Evolutionary conservation across 1,140 invertebrate species (phyloP), one percentile per base, ranked within the genome.

Genomic region (Zophobas atratus): DNA sequence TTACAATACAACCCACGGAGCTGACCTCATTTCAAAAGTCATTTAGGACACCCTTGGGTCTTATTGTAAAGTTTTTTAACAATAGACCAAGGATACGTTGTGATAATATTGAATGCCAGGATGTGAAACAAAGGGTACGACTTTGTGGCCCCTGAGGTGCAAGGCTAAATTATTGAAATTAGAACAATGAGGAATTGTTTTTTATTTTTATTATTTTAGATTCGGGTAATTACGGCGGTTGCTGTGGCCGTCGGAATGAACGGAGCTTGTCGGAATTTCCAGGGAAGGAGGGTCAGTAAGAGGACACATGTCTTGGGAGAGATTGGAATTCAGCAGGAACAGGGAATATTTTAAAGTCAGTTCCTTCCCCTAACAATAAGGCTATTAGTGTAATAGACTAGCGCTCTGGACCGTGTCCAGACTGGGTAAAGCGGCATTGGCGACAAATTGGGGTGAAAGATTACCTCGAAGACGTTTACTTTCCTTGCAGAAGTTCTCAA

Each of bases 391-490:
- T 85, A 85, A 85, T 84, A 84, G 84, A 82, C 81, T 80, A 76
- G 80, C 80, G 77, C 79, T 77, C 57, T 83, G 83, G 84, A 85
- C 84, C 84, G 81, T 83, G 84, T 85, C 84, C 84, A 84, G 81
- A 83, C 82, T 83, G 77, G 81, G 82, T 81, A 85, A 84, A 77
- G 80, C 80, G 74, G 72, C 79, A 82, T 84, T 83, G 82, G 83
- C 83, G 83, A 84, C 84, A 85, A 85, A 85, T 85, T 85, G 82
- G 84, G 82, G 83, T 84, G 83, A 84, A 84, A 84, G 83, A 84
- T 84, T 82, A 80, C 80, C 78, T 55, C 75, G 63, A 80, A 83
- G 82, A 83, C 82, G 80, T 83, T 82, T 82, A 82, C 78, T 81
- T 77, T 78, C 77, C 79, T 76, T 79, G 70, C 72, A 75, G 80